Conservation (phyloP, 2,797 vertebrate genomes). For the Ciconia nigra region DNA sequence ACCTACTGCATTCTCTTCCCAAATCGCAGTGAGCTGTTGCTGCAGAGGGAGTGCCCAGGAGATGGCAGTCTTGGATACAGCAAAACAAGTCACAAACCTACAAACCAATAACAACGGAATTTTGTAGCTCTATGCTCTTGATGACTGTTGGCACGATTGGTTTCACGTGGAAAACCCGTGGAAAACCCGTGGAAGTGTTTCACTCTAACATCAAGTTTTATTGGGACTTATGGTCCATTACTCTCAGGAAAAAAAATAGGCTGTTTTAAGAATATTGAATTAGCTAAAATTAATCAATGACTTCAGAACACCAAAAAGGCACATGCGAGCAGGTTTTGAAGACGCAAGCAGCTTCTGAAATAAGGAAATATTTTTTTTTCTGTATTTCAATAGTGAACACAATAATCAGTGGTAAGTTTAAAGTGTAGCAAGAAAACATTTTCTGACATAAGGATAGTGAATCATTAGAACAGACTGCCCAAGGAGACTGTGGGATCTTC, state of each 20-base stretch:
- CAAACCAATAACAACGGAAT: fast-evolving
- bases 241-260: not conserved
- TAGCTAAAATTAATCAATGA: not conserved
- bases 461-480: not conserved
- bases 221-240: not conserved
- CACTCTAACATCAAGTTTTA: not conserved
- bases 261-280: not conserved
- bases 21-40: not conserved
- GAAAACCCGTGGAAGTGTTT: not conserved
- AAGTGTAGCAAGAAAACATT: not conserved
- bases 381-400: not conserved
- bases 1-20: no score
- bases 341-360: not conserved
- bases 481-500: not conserved
- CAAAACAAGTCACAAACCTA: not conserved
- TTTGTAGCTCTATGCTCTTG: not conserved
- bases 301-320: not conserved
- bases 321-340: not conserved
- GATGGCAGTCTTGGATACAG: constrained; percentile 9
- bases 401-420: not conserved
- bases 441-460: not conserved
- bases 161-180: not conserved
- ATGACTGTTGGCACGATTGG: not conserved
- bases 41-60: not conserved
- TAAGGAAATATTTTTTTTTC: not conserved